Conservation (phyloP, 2,888 invertebrate genomes). For the Hyposoter didymator region DNA sequence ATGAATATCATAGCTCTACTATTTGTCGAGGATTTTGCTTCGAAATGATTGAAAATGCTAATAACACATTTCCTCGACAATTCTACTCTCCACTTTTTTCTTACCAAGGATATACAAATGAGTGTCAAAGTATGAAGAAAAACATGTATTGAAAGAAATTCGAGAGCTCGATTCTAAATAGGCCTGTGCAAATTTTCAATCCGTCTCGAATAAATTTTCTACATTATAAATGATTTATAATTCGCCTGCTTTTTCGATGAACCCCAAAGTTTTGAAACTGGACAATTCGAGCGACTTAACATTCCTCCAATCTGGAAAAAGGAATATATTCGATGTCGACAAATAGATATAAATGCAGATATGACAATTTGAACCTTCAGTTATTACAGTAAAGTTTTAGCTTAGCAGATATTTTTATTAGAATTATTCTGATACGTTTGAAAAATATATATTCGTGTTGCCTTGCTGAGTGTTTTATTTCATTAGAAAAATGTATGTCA, state of each 20-base stretch:
- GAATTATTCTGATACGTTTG: conserved; percentile 1
- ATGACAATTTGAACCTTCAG: conserved; percentile 24
- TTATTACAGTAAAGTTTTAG: conserved; percentile 10
- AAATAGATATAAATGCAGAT: conserved; percentile 9
- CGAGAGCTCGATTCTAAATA: conserved; percentile 57
- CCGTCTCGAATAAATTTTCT: background rate
- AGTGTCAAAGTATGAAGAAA: conserved; percentile 4
- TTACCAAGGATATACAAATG: background rate
- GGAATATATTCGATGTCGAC: background rate
- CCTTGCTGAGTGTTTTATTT: background rate
- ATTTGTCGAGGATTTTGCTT: background rate
- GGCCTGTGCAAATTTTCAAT: conserved; percentile 57
- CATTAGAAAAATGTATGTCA: background rate
- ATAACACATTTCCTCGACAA: background rate
- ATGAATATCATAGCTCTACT: background rate
- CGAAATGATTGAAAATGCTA: background rate
- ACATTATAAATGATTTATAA: background rate
- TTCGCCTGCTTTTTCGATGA: background rate
- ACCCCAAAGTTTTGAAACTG: conserved; percentile 11
- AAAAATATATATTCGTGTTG: background rate
- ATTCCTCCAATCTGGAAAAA: background rate
- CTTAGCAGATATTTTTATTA: background rate
- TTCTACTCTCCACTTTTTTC: background rate
- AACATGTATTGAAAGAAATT: conserved; percentile 31
- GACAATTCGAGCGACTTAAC: background rate